Percentiles rank a stretch among this genome's conserved stretches.
phyloP scores from a whole-genome alignment of 1,140 invertebrate genomes.

The Leptoteleia sp. region DNA sequence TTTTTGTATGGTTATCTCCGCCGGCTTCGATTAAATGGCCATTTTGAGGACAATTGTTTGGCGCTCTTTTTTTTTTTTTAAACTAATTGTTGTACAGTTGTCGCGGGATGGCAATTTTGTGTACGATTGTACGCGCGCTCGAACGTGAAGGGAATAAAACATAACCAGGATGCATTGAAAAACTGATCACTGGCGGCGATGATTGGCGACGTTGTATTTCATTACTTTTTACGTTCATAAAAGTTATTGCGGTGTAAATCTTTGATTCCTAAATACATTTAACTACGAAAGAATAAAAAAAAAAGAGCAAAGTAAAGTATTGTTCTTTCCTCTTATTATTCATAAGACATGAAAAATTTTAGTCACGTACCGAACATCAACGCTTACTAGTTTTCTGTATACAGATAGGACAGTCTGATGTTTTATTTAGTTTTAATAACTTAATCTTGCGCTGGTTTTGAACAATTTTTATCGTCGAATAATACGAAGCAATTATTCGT shows the following conservation, averaged over 20 bases:
- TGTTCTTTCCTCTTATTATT: conserved; percentile 60
- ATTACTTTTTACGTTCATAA: conserved; percentile 47
- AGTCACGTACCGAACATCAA: conserved; percentile 55
- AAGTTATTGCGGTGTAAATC: conserved; percentile 56
- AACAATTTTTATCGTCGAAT: background rate
- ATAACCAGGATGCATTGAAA: conserved; percentile 33
- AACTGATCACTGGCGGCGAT: conserved; percentile 30
- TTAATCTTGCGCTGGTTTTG: conserved; percentile 4
- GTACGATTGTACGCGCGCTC: conserved; percentile 21
- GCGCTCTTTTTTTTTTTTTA: conserved; percentile 19
- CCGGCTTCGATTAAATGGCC: conserved; percentile 23
- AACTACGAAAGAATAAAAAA: conserved; percentile 37
- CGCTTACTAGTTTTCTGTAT: conserved; percentile 59
- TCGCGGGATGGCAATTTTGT: conserved; percentile 20
- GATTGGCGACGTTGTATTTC: conserved; percentile 36
- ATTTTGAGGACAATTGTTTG: conserved; percentile 24
- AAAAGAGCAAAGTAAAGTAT: conserved; percentile 29
- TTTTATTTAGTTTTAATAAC: conserved; percentile 63
- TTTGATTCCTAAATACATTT: conserved; percentile 57
- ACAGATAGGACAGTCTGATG: conserved; percentile 50
- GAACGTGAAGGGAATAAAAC: conserved; percentile 37
- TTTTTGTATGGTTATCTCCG: no score
- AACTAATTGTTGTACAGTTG: conserved; percentile 34
- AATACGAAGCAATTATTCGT: no score
- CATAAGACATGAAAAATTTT: conserved; percentile 50